These are phyloP conservation scores for Recurvirostra avosetta DNA, from an alignment of 2,113 vertebrate species.

Conservation along the genomic window DNA sequence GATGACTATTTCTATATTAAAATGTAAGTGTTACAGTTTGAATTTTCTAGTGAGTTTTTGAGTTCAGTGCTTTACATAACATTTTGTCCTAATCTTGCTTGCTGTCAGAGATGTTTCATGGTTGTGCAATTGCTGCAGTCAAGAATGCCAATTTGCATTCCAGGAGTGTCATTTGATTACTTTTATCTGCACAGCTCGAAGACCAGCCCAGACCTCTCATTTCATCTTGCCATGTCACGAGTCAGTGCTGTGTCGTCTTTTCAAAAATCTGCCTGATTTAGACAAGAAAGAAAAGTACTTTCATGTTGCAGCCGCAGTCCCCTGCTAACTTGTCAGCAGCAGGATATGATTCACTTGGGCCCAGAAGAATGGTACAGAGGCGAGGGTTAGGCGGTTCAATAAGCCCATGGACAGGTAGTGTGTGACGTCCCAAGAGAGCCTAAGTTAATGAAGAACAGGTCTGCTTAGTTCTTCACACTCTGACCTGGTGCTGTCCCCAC, in stretches of 20 bases:
- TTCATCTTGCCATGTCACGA: conserved; percentile 86
- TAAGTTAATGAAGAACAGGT: conserved; percentile 96
- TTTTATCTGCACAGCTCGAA: conserved; percentile 87
- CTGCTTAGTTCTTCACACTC: conserved; percentile 88
- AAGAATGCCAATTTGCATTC: conserved; percentile 96
- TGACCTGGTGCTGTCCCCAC: conserved; percentile 87
- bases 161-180: conserved; percentile 94
- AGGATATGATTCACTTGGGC: conserved; percentile 83
- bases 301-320: conserved; percentile 82
- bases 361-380: conserved; percentile 76
- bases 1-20: conserved; percentile 65
- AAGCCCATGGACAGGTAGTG: conserved; percentile 94
- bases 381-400: conserved; percentile 90
- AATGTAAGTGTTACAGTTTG: conserved; percentile 76
- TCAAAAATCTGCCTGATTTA: conserved; percentile 82
- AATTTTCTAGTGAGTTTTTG: conserved; percentile 76
- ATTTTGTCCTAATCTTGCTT: conserved; percentile 85
- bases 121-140: conserved; percentile 83
- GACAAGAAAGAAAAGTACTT: conserved; percentile 82
- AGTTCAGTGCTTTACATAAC: conserved; percentile 82
- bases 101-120: conserved; percentile 88
- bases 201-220: conserved; percentile 81
- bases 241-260: conserved; percentile 81
- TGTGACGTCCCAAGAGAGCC: conserved; percentile 85
- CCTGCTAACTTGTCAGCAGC: conserved; percentile 84